Conservation (phyloP, 2,888 invertebrate species). For the Loripinus fragilis region DNA sequence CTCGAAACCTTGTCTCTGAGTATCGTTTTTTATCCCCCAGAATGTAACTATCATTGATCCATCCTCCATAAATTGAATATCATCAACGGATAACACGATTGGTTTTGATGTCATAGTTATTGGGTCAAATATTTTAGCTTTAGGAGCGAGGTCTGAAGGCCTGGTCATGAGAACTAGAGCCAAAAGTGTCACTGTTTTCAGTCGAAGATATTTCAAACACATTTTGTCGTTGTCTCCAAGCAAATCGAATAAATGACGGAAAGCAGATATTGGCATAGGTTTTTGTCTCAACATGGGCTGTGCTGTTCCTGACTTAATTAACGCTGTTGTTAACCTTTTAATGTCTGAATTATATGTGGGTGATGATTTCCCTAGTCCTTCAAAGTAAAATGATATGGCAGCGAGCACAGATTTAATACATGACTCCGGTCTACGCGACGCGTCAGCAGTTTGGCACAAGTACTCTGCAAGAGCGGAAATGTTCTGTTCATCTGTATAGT, state of each 20-base stretch:
- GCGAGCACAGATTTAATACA: neutral
- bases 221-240: neutral
- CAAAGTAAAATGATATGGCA: constrained; percentile 13
- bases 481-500: constrained; percentile 6
- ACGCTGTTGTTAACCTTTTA: constrained; percentile 4
- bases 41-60: constrained; percentile 11
- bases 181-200: constrained; percentile 1
- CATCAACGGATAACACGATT: neutral
- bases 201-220: neutral
- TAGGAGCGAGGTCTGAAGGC: constrained; percentile 23
- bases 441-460: neutral
- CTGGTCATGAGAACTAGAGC: constrained; percentile 18
- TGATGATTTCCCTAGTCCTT: constrained; percentile 16
- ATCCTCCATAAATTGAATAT: constrained; percentile 1
- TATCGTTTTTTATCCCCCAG: constrained; percentile 29
- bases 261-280: neutral
- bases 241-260: neutral
- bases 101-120: neutral
- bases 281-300: constrained; percentile 12
- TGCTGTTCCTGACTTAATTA: constrained; percentile 5
- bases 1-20: constrained; percentile 24
- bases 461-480: neutral
- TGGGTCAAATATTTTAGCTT: constrained; percentile 10
- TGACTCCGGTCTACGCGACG: constrained; percentile 14
- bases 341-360: constrained; percentile 13